Base-by-base conservation (phyloP, 2,797 vertebrate species). In the Trachops cirrhosus region DNA sequence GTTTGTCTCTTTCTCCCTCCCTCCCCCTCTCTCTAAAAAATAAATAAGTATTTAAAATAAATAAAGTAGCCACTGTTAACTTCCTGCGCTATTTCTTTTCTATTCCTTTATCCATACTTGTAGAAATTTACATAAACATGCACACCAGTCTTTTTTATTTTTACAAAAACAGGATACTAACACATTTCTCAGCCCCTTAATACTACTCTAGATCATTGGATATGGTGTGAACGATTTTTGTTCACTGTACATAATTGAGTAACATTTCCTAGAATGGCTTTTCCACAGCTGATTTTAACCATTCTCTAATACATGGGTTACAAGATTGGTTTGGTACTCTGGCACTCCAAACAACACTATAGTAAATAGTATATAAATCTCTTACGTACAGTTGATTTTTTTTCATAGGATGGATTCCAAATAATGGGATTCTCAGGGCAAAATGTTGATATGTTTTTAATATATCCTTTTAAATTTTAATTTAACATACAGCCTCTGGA, bases 401-500 rank as follows among this genome's bases (percentile, higher is more conserved):
- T 91, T 95, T 6, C 29, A 3, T 67, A 84, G 14, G 34, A 57
- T 86, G 86, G 57, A 67, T 87, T 48, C 34, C 57, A 29, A 94
- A 1, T 85, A 91, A 71, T 73, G 22, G 32, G 48, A 64, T 75
- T 84, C 9, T 29, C 48, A 86, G 75, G n/a, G 86, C 21, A 86
- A 52, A 92, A 64, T 91, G 19, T 92, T 92, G 84, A 44, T 78
- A 54, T 70, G 50, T 92, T 93, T 86, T 94, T 88, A 82, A 77
- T 84, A 57, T 62, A 29, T 78, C 26, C 34, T 82, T 90, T 77
- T 68, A 78, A n/a, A 74, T 91, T 95, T 94, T 54, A 86, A 50
- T 78, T 95, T 80, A 54, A 79, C n/a, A 39, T 77, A 68, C 0
- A 95, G 2, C 83, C 52, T 57, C 75, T 50, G 64, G 57, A 78